phyloP scores from a whole-genome alignment of 2,888 invertebrate genomes.

The Sphaerophoria rueppellii region DNA sequence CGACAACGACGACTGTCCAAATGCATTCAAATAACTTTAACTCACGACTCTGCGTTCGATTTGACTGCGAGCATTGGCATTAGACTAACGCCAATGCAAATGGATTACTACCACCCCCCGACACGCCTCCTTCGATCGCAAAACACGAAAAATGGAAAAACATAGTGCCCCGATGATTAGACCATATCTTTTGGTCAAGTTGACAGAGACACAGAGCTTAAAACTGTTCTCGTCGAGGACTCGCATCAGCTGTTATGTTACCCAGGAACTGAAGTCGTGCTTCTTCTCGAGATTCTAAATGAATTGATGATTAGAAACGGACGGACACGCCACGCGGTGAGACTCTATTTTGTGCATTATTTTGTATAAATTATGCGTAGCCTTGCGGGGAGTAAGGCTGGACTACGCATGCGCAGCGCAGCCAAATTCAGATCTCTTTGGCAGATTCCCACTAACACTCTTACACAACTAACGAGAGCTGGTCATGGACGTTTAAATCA shows the following conservation, averaged over 20 bases:
- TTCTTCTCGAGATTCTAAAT: constrained; percentile 50
- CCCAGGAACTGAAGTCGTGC: constrained; percentile 58
- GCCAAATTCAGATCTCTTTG: constrained; percentile 41
- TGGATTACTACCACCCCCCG: neutral
- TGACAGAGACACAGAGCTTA: constrained; percentile 70
- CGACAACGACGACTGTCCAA: constrained; percentile 59
- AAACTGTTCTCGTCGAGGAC: neutral
- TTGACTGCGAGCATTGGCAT: constrained; percentile 59
- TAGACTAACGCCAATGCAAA: neutral
- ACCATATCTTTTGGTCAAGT: constrained; percentile 72
- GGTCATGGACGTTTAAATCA: constrained; percentile 53
- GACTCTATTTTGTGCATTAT: constrained; percentile 47
- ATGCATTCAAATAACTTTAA: constrained; percentile 72
- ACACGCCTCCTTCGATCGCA: neutral
- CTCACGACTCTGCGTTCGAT: constrained; percentile 74
- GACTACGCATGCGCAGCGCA: constrained; percentile 49
- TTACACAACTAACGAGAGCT: neutral
- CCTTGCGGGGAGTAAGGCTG: constrained; percentile 43
- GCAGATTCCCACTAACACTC: neutral
- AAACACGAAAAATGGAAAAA: constrained; percentile 30
- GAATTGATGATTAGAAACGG: constrained; percentile 61
- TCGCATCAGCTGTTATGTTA: constrained; percentile 4
- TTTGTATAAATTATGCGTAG: constrained; percentile 69
- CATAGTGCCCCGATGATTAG: constrained; percentile 65
- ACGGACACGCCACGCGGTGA: constrained; percentile 31